Conservation (phyloP, 2,113 vertebrate genomes). For the Hystrix brachyura region DNA sequence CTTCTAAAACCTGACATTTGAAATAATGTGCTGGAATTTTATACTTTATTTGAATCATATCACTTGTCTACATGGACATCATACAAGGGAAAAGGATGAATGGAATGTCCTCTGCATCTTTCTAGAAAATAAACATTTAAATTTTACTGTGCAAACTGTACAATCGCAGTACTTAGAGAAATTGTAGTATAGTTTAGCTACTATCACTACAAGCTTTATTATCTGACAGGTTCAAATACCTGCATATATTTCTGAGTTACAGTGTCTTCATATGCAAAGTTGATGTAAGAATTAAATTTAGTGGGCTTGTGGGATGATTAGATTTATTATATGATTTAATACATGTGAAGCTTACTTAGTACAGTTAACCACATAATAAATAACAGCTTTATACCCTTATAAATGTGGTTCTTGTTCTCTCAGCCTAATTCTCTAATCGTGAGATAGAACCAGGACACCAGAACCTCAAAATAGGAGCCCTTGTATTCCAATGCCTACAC, state of each 20-base stretch:
- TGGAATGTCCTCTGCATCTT: background rate
- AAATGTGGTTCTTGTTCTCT: background rate
- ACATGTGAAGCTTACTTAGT: background rate
- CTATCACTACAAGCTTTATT: background rate
- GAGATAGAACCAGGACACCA: background rate
- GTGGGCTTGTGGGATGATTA: background rate
- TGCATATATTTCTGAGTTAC: background rate
- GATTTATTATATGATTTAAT: background rate
- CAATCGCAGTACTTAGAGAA: background rate
- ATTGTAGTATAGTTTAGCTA: background rate
- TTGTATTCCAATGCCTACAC: no score
- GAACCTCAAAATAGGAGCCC: background rate
- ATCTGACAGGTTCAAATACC: background rate
- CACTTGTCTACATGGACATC: background rate
- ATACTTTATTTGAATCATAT: background rate
- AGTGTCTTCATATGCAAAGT: background rate
- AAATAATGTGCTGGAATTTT: background rate
- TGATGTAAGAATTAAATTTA: background rate
- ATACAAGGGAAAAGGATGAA: background rate
- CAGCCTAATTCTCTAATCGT: background rate
- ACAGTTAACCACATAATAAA: background rate
- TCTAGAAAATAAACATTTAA: background rate
- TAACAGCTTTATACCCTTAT: background rate
- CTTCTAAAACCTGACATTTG: background rate
- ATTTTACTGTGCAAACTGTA: background rate